phyloP scores from a whole-genome alignment of 1,140 invertebrate genomes.

The Ooceraea biroi region DNA sequence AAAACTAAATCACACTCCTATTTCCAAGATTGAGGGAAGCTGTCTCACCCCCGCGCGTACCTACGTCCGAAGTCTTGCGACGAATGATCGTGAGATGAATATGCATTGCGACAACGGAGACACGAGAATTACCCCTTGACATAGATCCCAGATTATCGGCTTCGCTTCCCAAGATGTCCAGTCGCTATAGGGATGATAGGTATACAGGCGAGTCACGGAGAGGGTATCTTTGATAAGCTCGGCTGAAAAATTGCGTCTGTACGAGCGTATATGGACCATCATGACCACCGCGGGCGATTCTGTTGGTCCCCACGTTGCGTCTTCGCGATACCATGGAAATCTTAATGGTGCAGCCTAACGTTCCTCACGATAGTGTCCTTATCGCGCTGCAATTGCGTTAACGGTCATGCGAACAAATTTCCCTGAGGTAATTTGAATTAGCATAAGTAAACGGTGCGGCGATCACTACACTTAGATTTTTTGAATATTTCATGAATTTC shows the following conservation, averaged over 20 bases:
- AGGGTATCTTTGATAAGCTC: not conserved
- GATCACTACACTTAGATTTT: too few relatives aligned
- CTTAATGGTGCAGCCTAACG: constrained; percentile 43
- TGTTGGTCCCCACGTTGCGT: too few relatives aligned
- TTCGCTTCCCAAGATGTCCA: too few relatives aligned
- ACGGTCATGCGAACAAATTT: constrained; percentile 39
- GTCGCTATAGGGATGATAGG: not conserved
- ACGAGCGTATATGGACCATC: too few relatives aligned
- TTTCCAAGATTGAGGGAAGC: too few relatives aligned
- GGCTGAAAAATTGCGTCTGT: not conserved
- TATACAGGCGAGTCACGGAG: not conserved
- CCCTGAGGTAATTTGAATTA: constrained; percentile 29
- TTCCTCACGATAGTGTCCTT: too few relatives aligned
- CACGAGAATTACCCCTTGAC: constrained; percentile 42
- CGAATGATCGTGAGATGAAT: constrained; percentile 56
- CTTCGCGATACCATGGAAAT: constrained; percentile 18
- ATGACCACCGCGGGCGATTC: too few relatives aligned
- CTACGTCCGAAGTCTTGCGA: too few relatives aligned
- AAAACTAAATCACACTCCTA: too few relatives aligned
- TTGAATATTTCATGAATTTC: too few relatives aligned
- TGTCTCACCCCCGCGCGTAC: too few relatives aligned
- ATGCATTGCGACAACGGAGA: constrained; percentile 38
- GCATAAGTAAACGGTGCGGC: constrained; percentile 31
- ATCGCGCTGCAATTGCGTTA: constrained; percentile 54
- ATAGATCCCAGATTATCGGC: constrained; percentile 35